phyloP scores from a whole-genome alignment of 2,888 invertebrate genomes.

The Keiferia lycopersicella region DNA sequence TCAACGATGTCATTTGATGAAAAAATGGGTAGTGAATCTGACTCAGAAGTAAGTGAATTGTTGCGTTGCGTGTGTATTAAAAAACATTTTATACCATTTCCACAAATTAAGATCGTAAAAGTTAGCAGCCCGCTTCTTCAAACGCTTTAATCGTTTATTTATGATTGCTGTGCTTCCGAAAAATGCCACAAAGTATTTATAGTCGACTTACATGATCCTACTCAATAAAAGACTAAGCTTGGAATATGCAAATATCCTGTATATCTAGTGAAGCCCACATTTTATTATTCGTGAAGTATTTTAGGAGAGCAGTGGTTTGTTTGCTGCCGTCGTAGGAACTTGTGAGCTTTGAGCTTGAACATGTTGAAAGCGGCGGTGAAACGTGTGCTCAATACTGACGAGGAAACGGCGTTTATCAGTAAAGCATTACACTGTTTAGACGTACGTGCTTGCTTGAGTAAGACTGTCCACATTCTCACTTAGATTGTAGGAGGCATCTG shows the following conservation, averaged over 20 bases:
- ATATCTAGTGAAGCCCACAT: constrained; percentile 51
- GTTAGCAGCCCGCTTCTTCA: constrained; percentile 37
- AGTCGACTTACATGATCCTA: constrained; percentile 71
- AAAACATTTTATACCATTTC: constrained; percentile 31
- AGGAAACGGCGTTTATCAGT: constrained; percentile 57
- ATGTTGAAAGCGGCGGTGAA: constrained; percentile 75
- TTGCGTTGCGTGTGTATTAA: constrained; percentile 10
- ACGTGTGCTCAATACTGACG: constrained; percentile 61
- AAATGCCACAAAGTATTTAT: constrained; percentile 69
- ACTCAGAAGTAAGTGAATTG: constrained; percentile 27
- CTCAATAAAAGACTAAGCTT: constrained; percentile 68
- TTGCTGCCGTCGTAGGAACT: constrained; percentile 61
- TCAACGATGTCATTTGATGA: constrained; percentile 19
- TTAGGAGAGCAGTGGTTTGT: constrained; percentile 61
- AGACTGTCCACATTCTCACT: neutral
- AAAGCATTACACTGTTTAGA: constrained; percentile 65
- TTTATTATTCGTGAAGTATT: constrained; percentile 24
- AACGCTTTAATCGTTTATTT: constrained; percentile 73
- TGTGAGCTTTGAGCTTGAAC: constrained; percentile 42
- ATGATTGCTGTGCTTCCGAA: constrained; percentile 68
- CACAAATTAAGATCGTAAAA: constrained; percentile 28
- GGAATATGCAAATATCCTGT: constrained; percentile 70
- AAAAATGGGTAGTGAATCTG: constrained; percentile 12
- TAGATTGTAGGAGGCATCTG: constrained; percentile 3
- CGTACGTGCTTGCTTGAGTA: constrained; percentile 48